Evolutionary conservation across 92 coral and sea anemone genomes (phyloP), one percentile per base, ranked within the genome.

Genomic region (Actinostola sp.): DNA sequence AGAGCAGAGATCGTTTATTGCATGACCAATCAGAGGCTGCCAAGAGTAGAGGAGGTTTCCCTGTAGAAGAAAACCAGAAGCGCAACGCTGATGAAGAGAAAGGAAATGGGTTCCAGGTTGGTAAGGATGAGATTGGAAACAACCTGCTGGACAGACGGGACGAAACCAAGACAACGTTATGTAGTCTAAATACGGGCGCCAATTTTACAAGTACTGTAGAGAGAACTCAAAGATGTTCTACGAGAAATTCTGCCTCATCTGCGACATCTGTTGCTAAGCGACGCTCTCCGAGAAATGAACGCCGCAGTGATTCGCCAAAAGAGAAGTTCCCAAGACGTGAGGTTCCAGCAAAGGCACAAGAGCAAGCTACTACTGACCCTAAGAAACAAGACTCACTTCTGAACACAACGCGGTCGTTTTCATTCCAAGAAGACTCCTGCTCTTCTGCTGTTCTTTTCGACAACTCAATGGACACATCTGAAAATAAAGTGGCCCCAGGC

Each of bases 301-400:
- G 32, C n/a, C 46, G 34, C 19, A 83, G 63, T n/a, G 86, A 57
- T 56, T 61, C 63, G 19, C 64, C 77, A 0, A 58, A 69, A 44
- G 91, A 81, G 34, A 79, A 78, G 61, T 56, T 84, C 5, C 62
- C 67, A 59, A 84, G 63, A 61, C 65, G 59, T 42, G 82, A 88
- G 32, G 57, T 3, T 11, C 19, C n/a, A n/a, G 16, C 0, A 20
- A 4, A 39, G 67, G 31, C 51, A 42, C 51, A 20, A 13, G 48
- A 26, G 20, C 34, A 9, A 19, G 12, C 17, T 19, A 17, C 2
- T 61, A 23, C 29, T 1, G 66, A 46, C 0, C 32, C 58, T 15
- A 30, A 12, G 38, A 54, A 51, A 68, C 33, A 42, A 41, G 67
- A 56, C 13, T 41, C 77, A 0, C 36, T 34, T 71, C 21, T 49